Evolutionary conservation across 64 coral and sea anemone species (phyloP).

Genomic region (Pachyseris speciosa): DNA sequence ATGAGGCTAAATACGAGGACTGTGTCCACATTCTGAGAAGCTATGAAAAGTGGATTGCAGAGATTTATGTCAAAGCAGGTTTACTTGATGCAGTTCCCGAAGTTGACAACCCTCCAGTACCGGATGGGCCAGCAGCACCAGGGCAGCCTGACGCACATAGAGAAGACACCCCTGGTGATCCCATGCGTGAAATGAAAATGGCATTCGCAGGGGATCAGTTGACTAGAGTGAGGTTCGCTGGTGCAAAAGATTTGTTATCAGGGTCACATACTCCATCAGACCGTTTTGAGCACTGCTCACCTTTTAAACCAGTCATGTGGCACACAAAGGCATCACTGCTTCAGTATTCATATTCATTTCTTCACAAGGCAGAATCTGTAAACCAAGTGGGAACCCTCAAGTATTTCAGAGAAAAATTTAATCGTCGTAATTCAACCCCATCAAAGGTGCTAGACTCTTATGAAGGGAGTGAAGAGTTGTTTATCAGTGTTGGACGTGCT

Average conservation of each 20-base stretch:
- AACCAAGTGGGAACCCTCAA: conserved; percentile 76
- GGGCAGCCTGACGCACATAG: conserved; percentile 41
- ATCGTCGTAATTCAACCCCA: conserved; percentile 49
- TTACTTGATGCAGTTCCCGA: conserved; percentile 41
- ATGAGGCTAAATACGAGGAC: conserved; percentile 73
- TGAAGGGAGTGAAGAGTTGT: conserved; percentile 76
- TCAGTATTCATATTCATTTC: conserved; percentile 71
- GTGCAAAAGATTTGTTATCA: no score
- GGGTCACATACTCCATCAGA: no score
- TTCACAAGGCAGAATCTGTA: conserved; percentile 70
- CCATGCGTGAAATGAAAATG: no score
- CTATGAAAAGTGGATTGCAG: no score
- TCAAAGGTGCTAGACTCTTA: conserved; percentile 78
- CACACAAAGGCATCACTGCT: no score
- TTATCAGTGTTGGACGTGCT: conserved; percentile 75
- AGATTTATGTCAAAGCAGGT: no score
- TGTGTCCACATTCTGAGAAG: conserved; percentile 68
- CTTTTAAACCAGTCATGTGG: no score
- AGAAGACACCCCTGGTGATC: no score
- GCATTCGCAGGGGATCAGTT: no score
- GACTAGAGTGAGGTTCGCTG: no score
- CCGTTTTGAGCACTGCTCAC: no score
- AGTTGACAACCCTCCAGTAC: conserved; percentile 60
- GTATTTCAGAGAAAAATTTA: conserved; percentile 80
- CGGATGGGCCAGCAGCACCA: conserved; percentile 26